Evolutionary conservation across 2,797 vertebrate species (phyloP), one percentile per base, ranked within the genome.

Genomic region (Acipenser ruthenus): DNA sequence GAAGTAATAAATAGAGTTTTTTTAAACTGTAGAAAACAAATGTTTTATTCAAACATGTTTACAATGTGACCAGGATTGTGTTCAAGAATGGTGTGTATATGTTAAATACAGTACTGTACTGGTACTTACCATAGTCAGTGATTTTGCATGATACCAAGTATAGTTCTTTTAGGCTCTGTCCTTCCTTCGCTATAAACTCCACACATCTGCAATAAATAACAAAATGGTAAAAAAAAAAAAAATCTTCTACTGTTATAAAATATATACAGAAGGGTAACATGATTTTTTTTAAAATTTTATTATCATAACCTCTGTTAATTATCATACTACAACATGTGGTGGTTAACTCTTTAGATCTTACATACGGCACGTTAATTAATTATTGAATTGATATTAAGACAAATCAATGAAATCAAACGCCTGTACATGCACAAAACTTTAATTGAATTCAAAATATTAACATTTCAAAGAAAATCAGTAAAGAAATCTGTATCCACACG

Each of bases 121-220:
- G 23, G 23, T 74, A 87, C 88, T 76, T 94, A 99, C 96, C 96
- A 77, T 95, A 89, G 81, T 99, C 96, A 62, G 96, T 99, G 88
- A 99, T 97, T 87, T 98, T 98, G 87, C 96, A 99, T 70, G 96
- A 98, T 72, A 99, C 96, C 66, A 99, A 89, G 75, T 99, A 99
- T 49, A 99, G 91, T 80, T 99, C 96, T 86, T 95, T 98, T 74
- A 98, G 87, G 72, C 92, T 96, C 68, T 84, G 86, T 50, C 96
- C 96, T 84, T 99, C 96, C 87, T 95, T 97, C 80, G 96, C 96
- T 66, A 99, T 97, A 82, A 98, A 95, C 83, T 99, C 96, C 81
- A 99, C 96, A 84, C 96, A 99, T 80, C 96, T 99, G 84, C 70
- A 84, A 85, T 62, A 86, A 49, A 84, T 9, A 79, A 1, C 77